phyloP scores from a whole-genome alignment of 1,140 invertebrate species.

The Gryon sp. region DNA sequence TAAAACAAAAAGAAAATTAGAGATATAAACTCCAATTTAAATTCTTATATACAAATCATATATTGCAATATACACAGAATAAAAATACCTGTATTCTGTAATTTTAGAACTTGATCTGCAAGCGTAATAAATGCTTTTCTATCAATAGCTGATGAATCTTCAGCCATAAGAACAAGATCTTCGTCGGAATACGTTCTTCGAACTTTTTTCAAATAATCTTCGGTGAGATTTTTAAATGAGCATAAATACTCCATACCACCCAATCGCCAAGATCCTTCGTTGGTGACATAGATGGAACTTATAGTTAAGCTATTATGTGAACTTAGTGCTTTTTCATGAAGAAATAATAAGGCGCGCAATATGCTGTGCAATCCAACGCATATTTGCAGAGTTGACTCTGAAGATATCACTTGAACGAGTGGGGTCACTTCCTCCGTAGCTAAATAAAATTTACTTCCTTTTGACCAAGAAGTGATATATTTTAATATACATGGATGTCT shows the following conservation, averaged over 20 bases:
- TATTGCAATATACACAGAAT: neutral
- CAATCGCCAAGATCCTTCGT: slow-evolving; percentile 90
- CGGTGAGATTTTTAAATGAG: slow-evolving; percentile 84
- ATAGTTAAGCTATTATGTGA: slow-evolving; percentile 91
- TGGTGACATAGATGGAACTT: slow-evolving; percentile 88
- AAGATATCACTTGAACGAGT: slow-evolving; percentile 82
- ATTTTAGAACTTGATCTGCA: slow-evolving; percentile 85
- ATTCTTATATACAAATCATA: too few species aligned
- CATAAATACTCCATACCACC: slow-evolving; percentile 90
- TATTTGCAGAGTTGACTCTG: slow-evolving; percentile 86
- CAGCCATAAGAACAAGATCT: slow-evolving; percentile 67
- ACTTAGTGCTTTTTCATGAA: slow-evolving; percentile 87
- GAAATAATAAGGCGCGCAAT: slow-evolving; percentile 87
- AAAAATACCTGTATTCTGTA: slow-evolving; percentile 81
- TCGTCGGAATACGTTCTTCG: slow-evolving; percentile 85
- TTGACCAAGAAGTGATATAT: slow-evolving; percentile 89
- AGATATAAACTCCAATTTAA: neutral
- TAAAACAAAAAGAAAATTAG: neutral
- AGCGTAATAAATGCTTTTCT: slow-evolving; percentile 90
- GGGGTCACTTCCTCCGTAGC: slow-evolving; percentile 88
- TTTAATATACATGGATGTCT: slow-evolving; percentile 89
- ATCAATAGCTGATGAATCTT: slow-evolving; percentile 83
- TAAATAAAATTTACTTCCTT: slow-evolving; percentile 85
- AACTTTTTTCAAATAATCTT: slow-evolving; percentile 84
- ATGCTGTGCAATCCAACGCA: slow-evolving; percentile 89